These are phyloP conservation scores for Homalodisca vitripennis DNA, from an alignment of 1,140 invertebrate species.

Conservation along the genomic window DNA sequence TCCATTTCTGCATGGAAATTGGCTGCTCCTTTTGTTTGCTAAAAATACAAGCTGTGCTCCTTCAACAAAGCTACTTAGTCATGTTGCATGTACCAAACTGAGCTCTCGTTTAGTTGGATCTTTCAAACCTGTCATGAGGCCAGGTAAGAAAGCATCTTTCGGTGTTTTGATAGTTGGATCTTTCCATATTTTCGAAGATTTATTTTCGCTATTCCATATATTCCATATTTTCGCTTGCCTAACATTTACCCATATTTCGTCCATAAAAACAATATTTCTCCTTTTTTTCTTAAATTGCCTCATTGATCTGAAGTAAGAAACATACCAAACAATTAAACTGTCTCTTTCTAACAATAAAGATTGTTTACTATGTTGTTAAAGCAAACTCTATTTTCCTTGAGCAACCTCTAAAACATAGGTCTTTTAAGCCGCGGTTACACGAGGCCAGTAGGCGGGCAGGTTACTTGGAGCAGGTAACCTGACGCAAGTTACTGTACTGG, in stretches of 20 bases:
- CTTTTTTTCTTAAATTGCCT: constrained; percentile 1
- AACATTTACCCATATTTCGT: constrained; percentile 10
- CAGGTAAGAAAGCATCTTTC: constrained; percentile 12
- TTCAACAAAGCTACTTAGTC: no score
- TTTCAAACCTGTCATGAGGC: constrained; percentile 2
- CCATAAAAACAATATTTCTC: constrained; percentile 21
- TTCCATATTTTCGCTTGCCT: neutral
- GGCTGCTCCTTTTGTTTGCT: constrained; percentile 8
- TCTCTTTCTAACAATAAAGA: no score
- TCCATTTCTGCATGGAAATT: constrained; percentile 3
- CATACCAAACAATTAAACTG: neutral
- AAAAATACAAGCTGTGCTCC: no score
- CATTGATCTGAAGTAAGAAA: neutral
- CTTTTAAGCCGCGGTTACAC: no score
- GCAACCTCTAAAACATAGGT: no score
- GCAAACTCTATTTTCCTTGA: neutral
- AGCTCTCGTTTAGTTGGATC: neutral
- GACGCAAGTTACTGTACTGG: no score
- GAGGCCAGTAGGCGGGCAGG: no score
- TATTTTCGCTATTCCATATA: neutral
- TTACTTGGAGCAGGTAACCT: no score
- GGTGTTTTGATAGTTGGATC: no score
- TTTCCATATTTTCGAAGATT: no score
- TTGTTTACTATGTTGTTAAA: neutral
- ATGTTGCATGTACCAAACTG: neutral